These are phyloP conservation scores for Acinonyx jubatus DNA, from an alignment of 2,113 vertebrate species.

Conservation along the genomic window DNA sequence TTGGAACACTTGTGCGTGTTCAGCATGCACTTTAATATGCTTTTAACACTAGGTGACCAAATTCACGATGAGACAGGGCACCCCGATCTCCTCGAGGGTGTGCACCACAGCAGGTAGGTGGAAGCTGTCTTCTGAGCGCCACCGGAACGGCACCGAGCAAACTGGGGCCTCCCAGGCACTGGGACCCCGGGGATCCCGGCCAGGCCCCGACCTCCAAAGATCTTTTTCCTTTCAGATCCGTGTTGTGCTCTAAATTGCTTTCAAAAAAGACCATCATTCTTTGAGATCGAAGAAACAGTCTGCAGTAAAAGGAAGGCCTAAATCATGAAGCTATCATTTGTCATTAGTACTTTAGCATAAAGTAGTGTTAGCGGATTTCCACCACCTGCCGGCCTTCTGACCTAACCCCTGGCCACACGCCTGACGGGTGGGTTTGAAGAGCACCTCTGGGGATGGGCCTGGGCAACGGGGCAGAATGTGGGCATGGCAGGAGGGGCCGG, in stretches of 20 bases:
- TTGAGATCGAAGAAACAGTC: neutral
- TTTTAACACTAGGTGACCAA: conserved; percentile 26
- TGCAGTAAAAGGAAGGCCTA: neutral
- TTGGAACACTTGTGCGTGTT: neutral
- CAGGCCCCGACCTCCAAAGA: neutral
- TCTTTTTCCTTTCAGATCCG: neutral
- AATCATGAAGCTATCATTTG: neutral
- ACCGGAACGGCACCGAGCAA: neutral
- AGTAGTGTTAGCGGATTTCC: neutral
- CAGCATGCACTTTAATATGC: conserved; percentile 40
- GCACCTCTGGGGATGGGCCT: neutral
- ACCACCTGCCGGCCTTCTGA: neutral
- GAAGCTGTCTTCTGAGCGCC: too few relatives aligned
- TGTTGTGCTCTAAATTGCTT: neutral
- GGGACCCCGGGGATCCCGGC: neutral
- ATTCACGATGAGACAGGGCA: rapidly evolving
- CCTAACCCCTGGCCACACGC: neutral
- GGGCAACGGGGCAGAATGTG: neutral
- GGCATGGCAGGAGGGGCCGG: neutral
- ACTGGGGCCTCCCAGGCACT: neutral
- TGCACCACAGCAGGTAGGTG: neutral
- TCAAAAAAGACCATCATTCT: neutral
- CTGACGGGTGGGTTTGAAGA: too few relatives aligned
- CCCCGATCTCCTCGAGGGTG: neutral
- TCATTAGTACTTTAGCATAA: neutral